phyloP scores from a whole-genome alignment of 2,113 vertebrate genomes.

The Lota lota region DNA sequence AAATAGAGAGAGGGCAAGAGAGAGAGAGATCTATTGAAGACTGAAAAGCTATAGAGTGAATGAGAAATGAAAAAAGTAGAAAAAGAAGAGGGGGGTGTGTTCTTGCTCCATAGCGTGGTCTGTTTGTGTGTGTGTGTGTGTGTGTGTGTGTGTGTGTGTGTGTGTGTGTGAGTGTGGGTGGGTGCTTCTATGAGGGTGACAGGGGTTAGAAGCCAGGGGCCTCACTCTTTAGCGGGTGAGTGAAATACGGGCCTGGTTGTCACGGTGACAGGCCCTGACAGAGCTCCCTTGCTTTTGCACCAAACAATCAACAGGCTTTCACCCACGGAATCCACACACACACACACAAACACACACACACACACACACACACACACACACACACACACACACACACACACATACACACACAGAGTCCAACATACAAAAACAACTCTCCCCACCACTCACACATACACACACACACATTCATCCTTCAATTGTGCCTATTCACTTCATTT shows the following conservation, averaged over 20 bases:
- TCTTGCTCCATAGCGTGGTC: no score
- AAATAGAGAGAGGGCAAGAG: no score
- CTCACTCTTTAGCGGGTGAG: background rate
- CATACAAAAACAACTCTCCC: no score
- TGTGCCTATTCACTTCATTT: conserved; percentile 31
- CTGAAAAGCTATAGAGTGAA: background rate
- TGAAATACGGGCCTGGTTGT: background rate
- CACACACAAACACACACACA: conserved; percentile 18
- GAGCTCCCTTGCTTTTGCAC: conserved; percentile 58
- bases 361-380: conserved; percentile 4
- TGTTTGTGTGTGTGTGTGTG: no score
- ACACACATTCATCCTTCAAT: conserved; percentile 29
- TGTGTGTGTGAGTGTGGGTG: no score
- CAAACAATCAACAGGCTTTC: conserved; percentile 34
- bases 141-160: no score
- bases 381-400: background rate
- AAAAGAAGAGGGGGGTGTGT: background rate
- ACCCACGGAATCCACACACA: conserved; percentile 1
- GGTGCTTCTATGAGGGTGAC: background rate
- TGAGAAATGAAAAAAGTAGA: conserved; percentile 3
- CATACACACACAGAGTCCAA: no score
- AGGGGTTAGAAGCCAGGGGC: no score
- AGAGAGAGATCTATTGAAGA: no score
- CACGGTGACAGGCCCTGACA: conserved; percentile 1
- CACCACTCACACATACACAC: no score